Conservation (phyloP, 2,888 invertebrate species). For the Apantesis nais region DNA sequence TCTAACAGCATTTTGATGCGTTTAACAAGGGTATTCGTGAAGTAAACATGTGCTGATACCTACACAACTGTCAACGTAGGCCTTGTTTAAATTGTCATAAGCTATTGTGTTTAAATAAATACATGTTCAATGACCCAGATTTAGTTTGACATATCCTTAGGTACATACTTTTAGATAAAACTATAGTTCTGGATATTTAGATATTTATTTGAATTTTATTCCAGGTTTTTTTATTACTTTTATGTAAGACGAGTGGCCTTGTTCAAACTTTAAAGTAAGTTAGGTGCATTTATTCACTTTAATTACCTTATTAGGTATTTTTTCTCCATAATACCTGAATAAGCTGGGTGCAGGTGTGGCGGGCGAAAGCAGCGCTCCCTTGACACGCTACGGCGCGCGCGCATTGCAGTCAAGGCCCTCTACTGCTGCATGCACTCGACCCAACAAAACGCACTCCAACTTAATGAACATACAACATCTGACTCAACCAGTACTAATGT, state of each 20-base stretch:
- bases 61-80: conserved; percentile 54
- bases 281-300: conserved; percentile 29
- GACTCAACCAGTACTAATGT: conserved; percentile 26
- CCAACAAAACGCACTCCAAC: conserved; percentile 52
- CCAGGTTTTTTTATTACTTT: not conserved
- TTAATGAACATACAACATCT: conserved; percentile 65
- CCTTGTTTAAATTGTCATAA: conserved; percentile 68
- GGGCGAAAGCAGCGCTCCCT: conserved; percentile 84
- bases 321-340: conserved; percentile 53
- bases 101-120: conserved; percentile 70
- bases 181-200: not conserved
- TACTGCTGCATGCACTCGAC: conserved; percentile 63
- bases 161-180: conserved; percentile 9
- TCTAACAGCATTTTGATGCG: conserved; percentile 26
- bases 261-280: conserved; percentile 20
- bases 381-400: conserved; percentile 84
- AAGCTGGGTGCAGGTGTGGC: conserved; percentile 75
- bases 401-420: conserved; percentile 84
- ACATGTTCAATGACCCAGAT: conserved; percentile 66
- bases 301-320: conserved; percentile 55
- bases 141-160: conserved; percentile 53
- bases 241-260: conserved; percentile 4
- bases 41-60: conserved; percentile 29
- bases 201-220: not conserved
- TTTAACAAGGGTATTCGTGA: conserved; percentile 51